These are phyloP conservation scores for Copsychus sechellarum DNA, from an alignment of 2,113 vertebrate species.

Conservation along the genomic window DNA sequence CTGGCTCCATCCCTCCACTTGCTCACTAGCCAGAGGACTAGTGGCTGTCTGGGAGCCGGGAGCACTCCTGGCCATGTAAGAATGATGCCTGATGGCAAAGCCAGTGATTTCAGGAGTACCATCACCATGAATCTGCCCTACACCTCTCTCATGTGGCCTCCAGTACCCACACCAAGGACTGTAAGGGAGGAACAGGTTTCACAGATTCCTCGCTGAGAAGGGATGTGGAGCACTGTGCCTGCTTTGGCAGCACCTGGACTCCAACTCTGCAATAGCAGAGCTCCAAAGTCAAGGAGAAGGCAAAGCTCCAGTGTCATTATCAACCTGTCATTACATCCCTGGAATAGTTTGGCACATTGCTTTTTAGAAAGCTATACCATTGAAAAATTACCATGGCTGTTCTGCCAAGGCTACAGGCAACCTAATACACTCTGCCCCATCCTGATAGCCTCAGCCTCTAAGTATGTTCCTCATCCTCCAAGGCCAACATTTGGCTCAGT, in stretches of 20 bases:
- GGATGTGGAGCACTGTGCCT: neutral
- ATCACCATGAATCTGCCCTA: neutral
- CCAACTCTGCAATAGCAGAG: neutral
- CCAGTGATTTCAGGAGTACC: neutral
- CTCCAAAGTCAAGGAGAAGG: neutral
- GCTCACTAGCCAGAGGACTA: neutral
- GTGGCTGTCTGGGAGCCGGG: neutral
- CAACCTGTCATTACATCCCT: neutral
- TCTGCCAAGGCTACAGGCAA: constrained; percentile 9
- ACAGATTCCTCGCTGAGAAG: neutral
- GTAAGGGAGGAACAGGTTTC: neutral
- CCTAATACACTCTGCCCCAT: neutral
- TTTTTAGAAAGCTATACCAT: neutral
- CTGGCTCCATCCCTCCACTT: neutral
- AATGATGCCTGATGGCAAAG: neutral
- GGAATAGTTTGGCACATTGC: neutral
- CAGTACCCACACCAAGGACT: neutral
- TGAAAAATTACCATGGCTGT: neutral
- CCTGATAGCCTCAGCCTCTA: constrained; percentile 3
- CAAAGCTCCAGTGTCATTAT: neutral
- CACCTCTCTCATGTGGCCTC: neutral
- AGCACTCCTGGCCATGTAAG: neutral
- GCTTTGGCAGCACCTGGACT: neutral
- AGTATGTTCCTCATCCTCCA: neutral
- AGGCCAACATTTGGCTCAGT: neutral